Evolutionary conservation across 2,797 vertebrate genomes (phyloP), one percentile per base, ranked within the genome.

Genomic region (Pelodytes ibericus): DNA sequence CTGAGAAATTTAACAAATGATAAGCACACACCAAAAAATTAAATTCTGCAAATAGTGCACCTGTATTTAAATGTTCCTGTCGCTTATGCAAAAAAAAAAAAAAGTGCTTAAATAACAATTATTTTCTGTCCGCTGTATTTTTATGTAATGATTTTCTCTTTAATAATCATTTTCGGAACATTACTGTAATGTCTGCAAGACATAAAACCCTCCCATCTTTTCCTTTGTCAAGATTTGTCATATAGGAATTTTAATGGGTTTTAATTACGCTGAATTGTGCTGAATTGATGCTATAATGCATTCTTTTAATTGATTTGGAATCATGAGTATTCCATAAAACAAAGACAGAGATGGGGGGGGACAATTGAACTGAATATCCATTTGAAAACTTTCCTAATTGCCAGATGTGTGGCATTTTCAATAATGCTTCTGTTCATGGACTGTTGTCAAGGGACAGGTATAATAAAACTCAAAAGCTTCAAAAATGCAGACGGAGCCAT

Each of bases 381-480:
- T 41, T 61, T 63, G 76, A 73, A 79, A 74, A 79, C 69, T 79
- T 79, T 73, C 31, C 71, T 79, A 79, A 79, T 79, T 79, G 73
- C 71, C 77, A 79, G 77, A 73, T 79, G 77, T 74, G 77, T 79
- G 77, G 77, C 77, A 79, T 79, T 79, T 79, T 36, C 63, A 56
- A 47, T 69, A 73, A 79, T 73, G 71, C 53, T 68, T 68, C 63
- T 69, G 41, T 44, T 61, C 49, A 47, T 49, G 30, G 71, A 62
- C 62, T 41, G 77, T 79, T 79, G 60, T 61, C 77, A 68, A 47
- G 77, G 77, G 77, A 79, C 71, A 79, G 77, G 77, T 79, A 67
- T 73, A 79, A 79, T 79, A 79, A 72, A 62, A 79, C 44, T 31
- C 51, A 67, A 62, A 39, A 24, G 58, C 65, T 68, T 44, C 22